Evolutionary conservation across 2,113 vertebrate species (phyloP).

Genomic region (Apteryx owenii): DNA sequence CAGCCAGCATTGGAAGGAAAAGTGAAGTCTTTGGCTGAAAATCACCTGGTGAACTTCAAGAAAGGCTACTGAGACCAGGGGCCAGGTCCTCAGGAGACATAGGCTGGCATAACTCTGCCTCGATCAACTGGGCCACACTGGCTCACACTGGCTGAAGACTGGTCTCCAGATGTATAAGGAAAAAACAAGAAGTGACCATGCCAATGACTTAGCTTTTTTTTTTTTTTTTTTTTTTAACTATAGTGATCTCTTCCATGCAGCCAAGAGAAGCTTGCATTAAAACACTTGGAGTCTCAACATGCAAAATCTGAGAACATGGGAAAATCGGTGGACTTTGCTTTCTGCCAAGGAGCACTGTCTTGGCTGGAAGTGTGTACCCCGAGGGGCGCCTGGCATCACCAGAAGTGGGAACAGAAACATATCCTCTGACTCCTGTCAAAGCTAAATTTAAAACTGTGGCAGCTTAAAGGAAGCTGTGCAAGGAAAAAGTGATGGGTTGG

Average conservation of each 20-base stretch:
- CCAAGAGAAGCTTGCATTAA: neutral
- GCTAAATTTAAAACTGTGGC: conserved; percentile 11
- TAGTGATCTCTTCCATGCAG: neutral
- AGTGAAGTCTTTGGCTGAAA: neutral
- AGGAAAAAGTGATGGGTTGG: neutral
- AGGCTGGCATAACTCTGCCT: neutral
- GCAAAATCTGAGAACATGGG: neutral
- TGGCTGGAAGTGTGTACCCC: neutral
- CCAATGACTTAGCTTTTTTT: neutral
- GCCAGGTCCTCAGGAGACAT: neutral
- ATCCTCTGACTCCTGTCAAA: neutral
- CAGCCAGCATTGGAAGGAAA: neutral
- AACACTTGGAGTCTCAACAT: neutral
- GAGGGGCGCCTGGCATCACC: neutral
- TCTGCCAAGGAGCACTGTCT: neutral
- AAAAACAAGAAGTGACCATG: neutral
- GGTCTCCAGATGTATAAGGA: neutral
- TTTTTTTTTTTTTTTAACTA: neutral
- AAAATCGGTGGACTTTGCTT: neutral
- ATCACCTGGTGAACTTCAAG: neutral
- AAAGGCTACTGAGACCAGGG: neutral
- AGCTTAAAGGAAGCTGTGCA: neutral
- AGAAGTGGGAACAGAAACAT: neutral
- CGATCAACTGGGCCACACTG: rapidly evolving
- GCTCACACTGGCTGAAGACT: rapidly evolving